Base-by-base conservation (phyloP, 2,888 invertebrate species). In the Dermolepida albohirtum region DNA sequence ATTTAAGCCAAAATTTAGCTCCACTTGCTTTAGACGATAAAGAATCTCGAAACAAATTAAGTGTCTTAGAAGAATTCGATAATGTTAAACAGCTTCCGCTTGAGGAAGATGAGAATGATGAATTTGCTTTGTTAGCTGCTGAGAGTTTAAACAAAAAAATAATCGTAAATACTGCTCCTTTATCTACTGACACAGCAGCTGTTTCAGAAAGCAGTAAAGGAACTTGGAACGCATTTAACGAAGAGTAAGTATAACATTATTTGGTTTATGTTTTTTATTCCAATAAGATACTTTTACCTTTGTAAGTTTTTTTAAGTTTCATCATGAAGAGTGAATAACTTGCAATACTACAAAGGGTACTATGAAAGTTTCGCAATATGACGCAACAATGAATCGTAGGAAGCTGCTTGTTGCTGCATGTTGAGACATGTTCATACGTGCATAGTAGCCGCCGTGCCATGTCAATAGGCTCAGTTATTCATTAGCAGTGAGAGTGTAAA, bases 51-150 rank as follows among this genome's bases (percentile, higher is more conserved):
- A n/a, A 77, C 74, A 8, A 73, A 55, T 73, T 79, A 67, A 79
- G 83, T 57, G 74, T 73, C 17, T 59, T 72, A 55, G 63, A 72
- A 0, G 87, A 88, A 74, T 89, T 89, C 76, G 89, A 88, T 78
- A 75, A 84, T 1, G 79, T 85, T 10, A 68, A 66, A 68, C 74
- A 69, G 66, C 70, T 29, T 62, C 64, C 70, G 72, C 66, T 73
- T 70, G 75, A 75, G 34, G 86, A 86, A 55, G 89, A 90, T 74
- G 89, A 89, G 72, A 89, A 91, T 76, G 88, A 92, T 77, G 93
- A 93, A 83, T 93, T 94, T 81, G 90, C 91, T 39, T 87, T 89
- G 77, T 81, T 93, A 85, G 93, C 93, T 14, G 88, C 89, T n/a
- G 92, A 93, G 82, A 93, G 93, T 22, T 84, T 92, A 74, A 85